A percentile compares a stretch with the other conserved stretches of the same genome.
phyloP scores from a whole-genome alignment of 2,113 vertebrate species.

The Plectropomus leopardus region DNA sequence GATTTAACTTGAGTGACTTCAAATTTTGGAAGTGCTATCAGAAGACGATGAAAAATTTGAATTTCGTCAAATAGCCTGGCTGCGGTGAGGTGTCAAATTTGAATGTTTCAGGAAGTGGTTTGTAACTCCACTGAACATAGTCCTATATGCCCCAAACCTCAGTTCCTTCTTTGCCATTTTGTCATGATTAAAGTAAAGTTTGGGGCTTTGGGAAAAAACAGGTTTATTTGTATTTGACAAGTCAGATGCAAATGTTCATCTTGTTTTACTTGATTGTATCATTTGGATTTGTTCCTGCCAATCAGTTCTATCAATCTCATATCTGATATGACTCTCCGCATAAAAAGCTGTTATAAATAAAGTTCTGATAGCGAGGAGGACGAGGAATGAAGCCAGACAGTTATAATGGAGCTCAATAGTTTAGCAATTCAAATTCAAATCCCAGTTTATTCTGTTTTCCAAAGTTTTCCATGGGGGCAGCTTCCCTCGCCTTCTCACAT shows the following conservation, averaged over 20 bases:
- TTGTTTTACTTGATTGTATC: not conserved
- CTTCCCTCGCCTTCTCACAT: conserved; percentile 59
- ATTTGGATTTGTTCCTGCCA: not conserved
- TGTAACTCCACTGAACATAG: too few species aligned
- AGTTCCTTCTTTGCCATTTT: not conserved
- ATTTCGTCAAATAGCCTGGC: too few species aligned
- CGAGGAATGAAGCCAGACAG: not conserved
- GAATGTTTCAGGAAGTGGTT: too few species aligned
- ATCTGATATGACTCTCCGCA: not conserved
- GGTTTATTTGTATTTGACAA: not conserved
- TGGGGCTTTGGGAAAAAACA: not conserved
- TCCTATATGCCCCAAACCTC: too few species aligned
- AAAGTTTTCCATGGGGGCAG: conserved; percentile 47
- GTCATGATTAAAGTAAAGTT: not conserved
- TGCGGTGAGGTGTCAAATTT: too few species aligned
- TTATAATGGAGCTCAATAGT: conserved; percentile 13
- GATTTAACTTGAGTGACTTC: too few species aligned
- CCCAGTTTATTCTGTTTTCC: conserved; percentile 29
- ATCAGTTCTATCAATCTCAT: not conserved
- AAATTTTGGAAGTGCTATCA: too few species aligned
- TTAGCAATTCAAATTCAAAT: conserved; percentile 40
- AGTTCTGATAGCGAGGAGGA: not conserved
- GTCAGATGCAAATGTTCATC: not conserved
- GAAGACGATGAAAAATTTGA: too few species aligned
- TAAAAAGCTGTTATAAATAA: not conserved